phyloP scores from a whole-genome alignment of 2,797 vertebrate species.

The Xyrichtys novacula region DNA sequence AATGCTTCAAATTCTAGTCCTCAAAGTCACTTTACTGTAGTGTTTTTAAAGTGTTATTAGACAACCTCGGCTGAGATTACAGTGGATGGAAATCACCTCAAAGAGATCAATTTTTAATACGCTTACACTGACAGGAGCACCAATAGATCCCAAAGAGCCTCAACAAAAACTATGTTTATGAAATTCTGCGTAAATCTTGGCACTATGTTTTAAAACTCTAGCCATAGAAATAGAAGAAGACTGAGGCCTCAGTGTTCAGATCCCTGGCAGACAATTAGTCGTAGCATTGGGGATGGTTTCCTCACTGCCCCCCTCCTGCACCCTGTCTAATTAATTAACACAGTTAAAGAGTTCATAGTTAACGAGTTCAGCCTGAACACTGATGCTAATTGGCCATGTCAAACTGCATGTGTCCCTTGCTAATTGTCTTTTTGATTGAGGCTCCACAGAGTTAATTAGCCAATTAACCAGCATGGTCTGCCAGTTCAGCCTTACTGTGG shows the following conservation, averaged over 20 bases:
- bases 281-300: slow-evolving; percentile 29
- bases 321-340: slow-evolving; percentile 73
- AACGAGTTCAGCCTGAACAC: slow-evolving; percentile 59
- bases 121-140: not conserved
- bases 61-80: not conserved
- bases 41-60: not conserved
- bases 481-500: slow-evolving; percentile 33
- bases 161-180: not conserved
- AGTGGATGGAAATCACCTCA: not conserved
- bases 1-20: too few species aligned
- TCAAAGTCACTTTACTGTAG: not conserved
- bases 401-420: slow-evolving; percentile 57
- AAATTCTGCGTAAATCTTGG: not conserved
- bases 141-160: not conserved
- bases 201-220: not conserved
- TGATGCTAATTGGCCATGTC: slow-evolving; percentile 70
- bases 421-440: slow-evolving; percentile 74
- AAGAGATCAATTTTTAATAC: not conserved
- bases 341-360: slow-evolving; percentile 61
- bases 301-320: slow-evolving; percentile 31
- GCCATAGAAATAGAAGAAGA: not conserved
- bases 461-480: slow-evolving; percentile 58
- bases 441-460: slow-evolving; percentile 65
- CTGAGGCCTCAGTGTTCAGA: not conserved
- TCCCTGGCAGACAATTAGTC: slow-evolving; percentile 17